Evolutionary conservation across 2,113 vertebrate species (phyloP).

Genomic region (Prunella fulvescens): DNA sequence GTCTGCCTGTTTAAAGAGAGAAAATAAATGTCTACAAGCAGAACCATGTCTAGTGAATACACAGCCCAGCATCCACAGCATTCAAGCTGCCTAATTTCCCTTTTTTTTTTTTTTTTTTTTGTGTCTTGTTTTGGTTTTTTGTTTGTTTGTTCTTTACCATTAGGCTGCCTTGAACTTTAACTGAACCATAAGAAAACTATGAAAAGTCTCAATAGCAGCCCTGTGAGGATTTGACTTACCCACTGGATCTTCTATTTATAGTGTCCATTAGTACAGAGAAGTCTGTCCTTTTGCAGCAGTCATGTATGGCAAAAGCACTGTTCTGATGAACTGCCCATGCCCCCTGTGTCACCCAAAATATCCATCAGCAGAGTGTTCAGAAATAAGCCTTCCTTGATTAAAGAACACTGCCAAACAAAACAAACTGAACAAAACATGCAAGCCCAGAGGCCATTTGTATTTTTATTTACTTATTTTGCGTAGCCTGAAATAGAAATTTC

Average conservation of each 20-base stretch:
- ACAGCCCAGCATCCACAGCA: not conserved
- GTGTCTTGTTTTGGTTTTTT: not conserved
- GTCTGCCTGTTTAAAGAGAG: not conserved
- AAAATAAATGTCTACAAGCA: not conserved
- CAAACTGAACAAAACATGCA: not conserved
- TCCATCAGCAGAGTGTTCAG: constrained; percentile 38
- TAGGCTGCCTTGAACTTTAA: constrained; percentile 62
- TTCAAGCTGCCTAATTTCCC: not conserved
- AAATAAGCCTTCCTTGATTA: constrained; percentile 9
- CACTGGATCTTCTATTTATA: constrained; percentile 58
- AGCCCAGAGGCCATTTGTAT: not conserved
- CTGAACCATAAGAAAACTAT: constrained; percentile 55
- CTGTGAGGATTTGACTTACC: constrained; percentile 21
- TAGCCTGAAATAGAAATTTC: not conserved
- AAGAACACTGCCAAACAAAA: not conserved
- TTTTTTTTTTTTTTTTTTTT: not conserved
- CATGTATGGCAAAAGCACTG: constrained; percentile 37
- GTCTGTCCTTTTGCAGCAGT: constrained; percentile 51
- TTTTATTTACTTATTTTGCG: constrained; percentile 13
- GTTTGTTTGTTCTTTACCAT: not conserved
- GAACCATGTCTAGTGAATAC: not conserved
- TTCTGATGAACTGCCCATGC: not conserved
- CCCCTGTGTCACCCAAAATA: constrained; percentile 61
- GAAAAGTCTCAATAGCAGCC: constrained; percentile 42
- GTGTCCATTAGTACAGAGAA: constrained; percentile 48